These are phyloP conservation scores for Nasonia giraulti DNA, from an alignment of 1,140 invertebrate species.

Conservation along the genomic window DNA sequence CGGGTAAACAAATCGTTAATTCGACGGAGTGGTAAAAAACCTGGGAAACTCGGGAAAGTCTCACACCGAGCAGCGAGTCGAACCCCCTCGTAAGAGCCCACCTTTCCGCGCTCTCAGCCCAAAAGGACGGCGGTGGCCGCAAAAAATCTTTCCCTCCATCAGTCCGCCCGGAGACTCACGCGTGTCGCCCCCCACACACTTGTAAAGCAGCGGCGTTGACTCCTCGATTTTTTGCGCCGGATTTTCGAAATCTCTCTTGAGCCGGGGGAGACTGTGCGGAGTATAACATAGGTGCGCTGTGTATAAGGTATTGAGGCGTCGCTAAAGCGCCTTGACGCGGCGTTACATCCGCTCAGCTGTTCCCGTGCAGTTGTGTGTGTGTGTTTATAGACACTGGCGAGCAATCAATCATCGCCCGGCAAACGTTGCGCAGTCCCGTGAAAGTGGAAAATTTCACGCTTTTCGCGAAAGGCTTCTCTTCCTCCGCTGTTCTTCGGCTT, in stretches of 20 bases:
- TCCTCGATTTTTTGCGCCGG: slow-evolving; percentile 40
- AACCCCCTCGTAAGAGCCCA: not conserved
- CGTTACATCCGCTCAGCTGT: slow-evolving; percentile 64
- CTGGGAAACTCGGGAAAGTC: not conserved
- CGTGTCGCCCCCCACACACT: slow-evolving; percentile 45
- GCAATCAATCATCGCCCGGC: slow-evolving; percentile 40
- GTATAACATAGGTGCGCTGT: not conserved
- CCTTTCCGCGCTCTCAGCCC: too few species aligned
- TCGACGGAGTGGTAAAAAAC: not conserved
- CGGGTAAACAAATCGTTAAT: not conserved
- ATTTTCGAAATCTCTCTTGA: slow-evolving; percentile 55
- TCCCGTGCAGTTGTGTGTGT: not conserved
- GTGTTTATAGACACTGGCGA: slow-evolving; percentile 11
- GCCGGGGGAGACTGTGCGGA: not conserved
- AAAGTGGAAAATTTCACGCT: slow-evolving; percentile 29
- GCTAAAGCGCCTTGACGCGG: slow-evolving; percentile 57
- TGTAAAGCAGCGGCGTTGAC: slow-evolving; percentile 57
- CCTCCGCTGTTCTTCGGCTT: not conserved
- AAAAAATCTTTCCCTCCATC: not conserved
- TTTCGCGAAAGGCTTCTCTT: slow-evolving; percentile 39
- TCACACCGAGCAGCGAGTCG: slow-evolving; percentile 48
- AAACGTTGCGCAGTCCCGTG: slow-evolving; percentile 14
- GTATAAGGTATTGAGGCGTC: not conserved
- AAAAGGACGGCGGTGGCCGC: not conserved
- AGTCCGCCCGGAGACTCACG: not conserved